Evolutionary conservation across 2,888 invertebrate species (phyloP).

Genomic region (Notodonta ziczac): DNA sequence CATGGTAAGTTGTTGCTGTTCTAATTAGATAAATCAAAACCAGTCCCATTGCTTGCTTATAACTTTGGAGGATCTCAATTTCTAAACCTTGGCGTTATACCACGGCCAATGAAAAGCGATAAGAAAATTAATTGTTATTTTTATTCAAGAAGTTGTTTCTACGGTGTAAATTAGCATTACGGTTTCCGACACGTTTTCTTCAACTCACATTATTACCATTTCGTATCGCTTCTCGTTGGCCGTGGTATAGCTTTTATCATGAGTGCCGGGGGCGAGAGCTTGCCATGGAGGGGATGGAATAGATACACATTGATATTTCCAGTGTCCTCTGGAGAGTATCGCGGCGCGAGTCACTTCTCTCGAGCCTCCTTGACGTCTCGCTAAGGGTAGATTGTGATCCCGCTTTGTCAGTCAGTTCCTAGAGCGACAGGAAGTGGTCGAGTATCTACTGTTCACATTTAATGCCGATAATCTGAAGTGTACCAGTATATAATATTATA

Average conservation of each 20-base stretch:
- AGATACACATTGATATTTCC: constrained; percentile 66
- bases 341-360: constrained; percentile 58
- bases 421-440: constrained; percentile 54
- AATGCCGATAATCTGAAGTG: not conserved
- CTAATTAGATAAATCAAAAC: constrained; percentile 25
- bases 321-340: constrained; percentile 57
- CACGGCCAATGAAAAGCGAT: too few species aligned
- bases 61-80: constrained; percentile 37
- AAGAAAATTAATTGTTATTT: too few species aligned
- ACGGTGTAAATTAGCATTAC: too few species aligned
- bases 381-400: constrained; percentile 65
- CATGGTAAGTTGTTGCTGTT: not conserved
- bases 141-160: too few species aligned
- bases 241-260: constrained; percentile 49
- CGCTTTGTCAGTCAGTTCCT: constrained; percentile 59
- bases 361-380: constrained; percentile 60
- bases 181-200: too few species aligned
- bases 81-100: constrained; percentile 38
- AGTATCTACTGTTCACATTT: constrained; percentile 34
- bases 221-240: constrained; percentile 3
- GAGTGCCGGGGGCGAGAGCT: constrained; percentile 40
- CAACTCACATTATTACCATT: too few species aligned
- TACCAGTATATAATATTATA: not conserved
- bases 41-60: constrained; percentile 34
- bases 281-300: constrained; percentile 35